Conservation (phyloP, 2,888 invertebrate genomes). For the Blastobasis lacticolella region DNA sequence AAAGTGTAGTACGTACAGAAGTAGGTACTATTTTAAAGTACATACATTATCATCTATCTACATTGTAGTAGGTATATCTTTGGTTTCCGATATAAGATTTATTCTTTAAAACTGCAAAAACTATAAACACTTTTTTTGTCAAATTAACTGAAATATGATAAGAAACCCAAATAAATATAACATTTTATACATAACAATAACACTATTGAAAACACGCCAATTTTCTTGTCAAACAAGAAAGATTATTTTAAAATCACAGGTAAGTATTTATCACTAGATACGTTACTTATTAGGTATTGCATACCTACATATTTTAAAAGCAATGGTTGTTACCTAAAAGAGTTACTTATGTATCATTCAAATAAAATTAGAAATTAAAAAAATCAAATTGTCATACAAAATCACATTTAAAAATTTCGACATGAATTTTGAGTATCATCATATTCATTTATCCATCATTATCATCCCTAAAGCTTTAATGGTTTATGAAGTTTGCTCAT, state of each 20-base stretch:
- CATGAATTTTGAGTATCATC: too few relatives aligned
- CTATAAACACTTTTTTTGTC: background rate
- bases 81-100: background rate
- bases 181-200: slow-evolving; percentile 28
- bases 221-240: slow-evolving; percentile 65
- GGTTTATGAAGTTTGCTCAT: too few relatives aligned
- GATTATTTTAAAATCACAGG: slow-evolving; percentile 64
- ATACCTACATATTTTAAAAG: background rate
- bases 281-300: slow-evolving; percentile 21
- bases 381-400: too few relatives aligned
- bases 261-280: slow-evolving; percentile 60
- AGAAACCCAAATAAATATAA: slow-evolving; percentile 16
- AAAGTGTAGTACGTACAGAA: too few relatives aligned
- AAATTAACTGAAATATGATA: background rate
- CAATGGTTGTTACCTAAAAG: background rate
- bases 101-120: background rate
- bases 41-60: too few relatives aligned
- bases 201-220: slow-evolving; percentile 21
- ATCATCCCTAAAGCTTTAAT: too few relatives aligned
- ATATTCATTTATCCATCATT: too few relatives aligned
- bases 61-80: too few relatives aligned
- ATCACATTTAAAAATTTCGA: too few relatives aligned
- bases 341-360: too few relatives aligned
- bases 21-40: too few relatives aligned
- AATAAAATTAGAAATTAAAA: too few relatives aligned